phyloP scores from a whole-genome alignment of 2,113 vertebrate genomes.

The Pholis gunnellus region DNA sequence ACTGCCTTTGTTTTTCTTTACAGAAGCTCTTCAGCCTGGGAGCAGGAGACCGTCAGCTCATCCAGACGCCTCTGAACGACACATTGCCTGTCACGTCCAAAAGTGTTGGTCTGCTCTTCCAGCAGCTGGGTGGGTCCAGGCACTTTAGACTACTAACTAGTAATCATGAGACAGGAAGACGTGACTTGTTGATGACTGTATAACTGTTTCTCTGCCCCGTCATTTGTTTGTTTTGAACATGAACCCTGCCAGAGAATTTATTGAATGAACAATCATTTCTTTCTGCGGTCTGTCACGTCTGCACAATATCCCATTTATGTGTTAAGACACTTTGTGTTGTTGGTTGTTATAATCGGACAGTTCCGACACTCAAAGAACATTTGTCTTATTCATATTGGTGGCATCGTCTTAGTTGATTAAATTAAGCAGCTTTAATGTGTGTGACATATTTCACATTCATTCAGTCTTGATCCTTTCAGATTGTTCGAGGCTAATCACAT shows the following conservation, averaged over 20 bases:
- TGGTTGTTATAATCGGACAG: neutral
- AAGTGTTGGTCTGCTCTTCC: constrained; percentile 96
- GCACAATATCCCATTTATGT: neutral
- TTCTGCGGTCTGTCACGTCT: constrained; percentile 27
- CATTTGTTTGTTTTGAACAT: neutral
- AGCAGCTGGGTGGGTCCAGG: constrained; percentile 92
- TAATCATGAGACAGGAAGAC: constrained; percentile 15
- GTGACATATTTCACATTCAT: constrained; percentile 45
- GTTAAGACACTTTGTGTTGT: neutral
- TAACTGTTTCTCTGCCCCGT: neutral
- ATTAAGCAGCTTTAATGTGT: constrained; percentile 38
- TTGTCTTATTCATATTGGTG: constrained; percentile 33
- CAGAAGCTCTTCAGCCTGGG: constrained; percentile 98
- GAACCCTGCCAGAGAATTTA: neutral
- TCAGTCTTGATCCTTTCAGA: constrained; percentile 24
- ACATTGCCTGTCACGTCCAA: constrained; percentile 94
- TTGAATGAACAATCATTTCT: neutral
- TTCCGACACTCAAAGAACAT: neutral
- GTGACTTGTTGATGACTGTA: constrained; percentile 35
- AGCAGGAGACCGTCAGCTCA: constrained; percentile 95
- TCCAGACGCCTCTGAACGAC: constrained; percentile 95
- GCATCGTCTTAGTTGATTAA: constrained; percentile 12
- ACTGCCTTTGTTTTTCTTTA: constrained; percentile 30
- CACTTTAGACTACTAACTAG: constrained; percentile 12
- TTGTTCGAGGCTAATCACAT: constrained; percentile 25